phyloP scores from a whole-genome alignment of 2,797 vertebrate species.

The Danio choprae region DNA sequence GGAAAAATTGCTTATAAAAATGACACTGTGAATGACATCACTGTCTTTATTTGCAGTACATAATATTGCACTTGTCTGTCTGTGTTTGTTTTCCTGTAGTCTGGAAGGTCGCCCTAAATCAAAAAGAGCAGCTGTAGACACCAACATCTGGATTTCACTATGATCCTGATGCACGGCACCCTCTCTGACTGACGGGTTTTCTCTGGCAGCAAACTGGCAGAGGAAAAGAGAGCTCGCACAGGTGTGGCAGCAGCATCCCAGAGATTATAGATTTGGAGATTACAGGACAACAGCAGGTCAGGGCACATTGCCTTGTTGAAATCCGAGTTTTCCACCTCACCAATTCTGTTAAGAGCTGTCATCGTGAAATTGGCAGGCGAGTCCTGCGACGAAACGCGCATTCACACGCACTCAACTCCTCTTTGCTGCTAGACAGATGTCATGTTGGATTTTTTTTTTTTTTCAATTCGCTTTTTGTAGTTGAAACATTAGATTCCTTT shows the following conservation, averaged over 20 bases:
- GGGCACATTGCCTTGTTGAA: conserved; percentile 37
- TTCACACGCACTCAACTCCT: conserved; percentile 11
- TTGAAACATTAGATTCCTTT: conserved; percentile 31
- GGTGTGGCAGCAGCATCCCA: conserved; percentile 28
- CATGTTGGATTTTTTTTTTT: conserved; percentile 29
- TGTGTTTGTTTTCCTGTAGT: conserved; percentile 18
- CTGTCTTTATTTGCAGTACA: background rate
- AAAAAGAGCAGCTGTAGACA: conserved; percentile 8
- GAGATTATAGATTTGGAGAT: conserved; percentile 60
- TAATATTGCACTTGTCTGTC: background rate
- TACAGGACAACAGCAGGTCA: conserved; percentile 52
- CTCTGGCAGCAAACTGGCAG: conserved; percentile 30
- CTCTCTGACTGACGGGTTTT: conserved; percentile 33
- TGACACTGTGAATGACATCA: background rate
- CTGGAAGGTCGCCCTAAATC: conserved; percentile 4
- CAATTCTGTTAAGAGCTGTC: conserved; percentile 24
- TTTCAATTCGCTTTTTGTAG: conserved; percentile 41
- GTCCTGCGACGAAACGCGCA: background rate
- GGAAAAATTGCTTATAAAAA: background rate
- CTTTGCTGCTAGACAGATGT: conserved; percentile 1
- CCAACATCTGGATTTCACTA: conserved; percentile 15
- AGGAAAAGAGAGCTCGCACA: conserved; percentile 29
- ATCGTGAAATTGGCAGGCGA: conserved; percentile 19
- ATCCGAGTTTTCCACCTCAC: conserved; percentile 29
- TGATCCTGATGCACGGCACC: background rate